Percentiles rank a stretch among this genome's conserved stretches.
These are phyloP conservation scores for Thereva nobilitata DNA, from an alignment of 2,888 invertebrate genomes.

Conservation along the genomic window DNA sequence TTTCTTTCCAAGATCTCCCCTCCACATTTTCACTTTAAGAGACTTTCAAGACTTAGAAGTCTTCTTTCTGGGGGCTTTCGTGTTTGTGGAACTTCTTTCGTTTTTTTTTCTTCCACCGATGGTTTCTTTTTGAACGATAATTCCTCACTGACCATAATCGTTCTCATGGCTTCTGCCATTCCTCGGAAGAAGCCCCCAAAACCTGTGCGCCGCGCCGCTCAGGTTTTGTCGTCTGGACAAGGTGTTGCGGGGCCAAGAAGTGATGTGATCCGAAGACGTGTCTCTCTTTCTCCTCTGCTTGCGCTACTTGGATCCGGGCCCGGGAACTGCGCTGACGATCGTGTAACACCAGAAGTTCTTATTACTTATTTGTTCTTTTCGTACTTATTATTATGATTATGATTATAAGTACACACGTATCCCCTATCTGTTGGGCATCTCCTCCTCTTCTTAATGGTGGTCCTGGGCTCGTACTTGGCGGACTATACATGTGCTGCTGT, in stretches of 20 bases:
- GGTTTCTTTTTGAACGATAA: slow-evolving; percentile 4
- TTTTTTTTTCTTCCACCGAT: background rate
- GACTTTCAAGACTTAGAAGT: too few species aligned
- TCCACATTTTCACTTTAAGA: background rate
- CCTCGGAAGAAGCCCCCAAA: background rate
- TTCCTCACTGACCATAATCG: slow-evolving; percentile 5
- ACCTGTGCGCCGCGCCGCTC: too few species aligned
- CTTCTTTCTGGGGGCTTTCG: background rate
- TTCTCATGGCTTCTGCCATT: slow-evolving; percentile 17
- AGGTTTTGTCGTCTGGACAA: background rate
- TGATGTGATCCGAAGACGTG: slow-evolving; percentile 11
- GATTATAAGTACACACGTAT: slow-evolving; percentile 37
- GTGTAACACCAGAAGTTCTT: slow-evolving; percentile 49
- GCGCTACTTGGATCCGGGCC: slow-evolving; percentile 21
- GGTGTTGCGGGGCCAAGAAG: slow-evolving; percentile 18
- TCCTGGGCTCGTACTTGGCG: background rate
- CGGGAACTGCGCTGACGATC: slow-evolving; percentile 26
- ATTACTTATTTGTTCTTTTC: slow-evolving; percentile 48
- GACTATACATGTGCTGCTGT: slow-evolving; percentile 11
- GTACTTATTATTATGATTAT: slow-evolving; percentile 36
- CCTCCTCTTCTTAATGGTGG: slow-evolving; percentile 31
- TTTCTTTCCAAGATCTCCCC: slow-evolving; percentile 1
- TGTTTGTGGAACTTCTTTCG: background rate
- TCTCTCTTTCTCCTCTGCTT: slow-evolving; percentile 10
- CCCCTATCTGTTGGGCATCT: slow-evolving; percentile 20